A percentile compares a stretch with the other conserved stretches of the same genome.
These are phyloP conservation scores for Tarsius wallacei DNA, from an alignment of 2,797 vertebrate genomes.

Conservation along the genomic window DNA sequence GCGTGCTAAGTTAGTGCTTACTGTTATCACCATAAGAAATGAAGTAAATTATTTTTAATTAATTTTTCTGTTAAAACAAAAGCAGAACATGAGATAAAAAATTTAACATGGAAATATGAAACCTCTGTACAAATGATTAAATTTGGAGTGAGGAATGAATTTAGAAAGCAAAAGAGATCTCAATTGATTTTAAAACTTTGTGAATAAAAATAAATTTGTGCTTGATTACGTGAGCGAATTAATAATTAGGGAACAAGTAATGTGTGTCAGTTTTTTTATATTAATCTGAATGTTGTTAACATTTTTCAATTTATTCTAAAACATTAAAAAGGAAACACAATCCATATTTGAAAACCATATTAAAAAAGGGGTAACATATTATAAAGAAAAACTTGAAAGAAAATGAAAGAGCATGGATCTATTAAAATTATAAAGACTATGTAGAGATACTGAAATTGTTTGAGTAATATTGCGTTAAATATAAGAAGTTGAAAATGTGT, in stretches of 20 bases:
- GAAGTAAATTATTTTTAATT: conserved; percentile 37
- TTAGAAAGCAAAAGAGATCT: not conserved
- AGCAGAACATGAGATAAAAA: conserved; percentile 14
- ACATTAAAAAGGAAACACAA: not conserved
- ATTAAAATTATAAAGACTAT: not conserved
- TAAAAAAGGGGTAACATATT: not conserved
- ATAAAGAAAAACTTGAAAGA: conserved; percentile 22
- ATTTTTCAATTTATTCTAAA: conserved; percentile 9
- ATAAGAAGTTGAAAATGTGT: not conserved
- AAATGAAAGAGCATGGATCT: not conserved
- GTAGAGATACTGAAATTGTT: conserved; percentile 1
- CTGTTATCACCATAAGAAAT: not conserved
- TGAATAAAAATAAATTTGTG: not conserved
- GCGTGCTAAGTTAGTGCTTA: not conserved
- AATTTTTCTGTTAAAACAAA: conserved; percentile 27
- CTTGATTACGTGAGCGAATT: not conserved
- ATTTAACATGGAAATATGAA: not conserved
- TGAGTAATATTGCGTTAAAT: not conserved
- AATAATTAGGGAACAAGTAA: not conserved
- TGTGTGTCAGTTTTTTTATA: not conserved
- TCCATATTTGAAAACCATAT: not conserved
- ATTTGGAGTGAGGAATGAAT: not conserved
- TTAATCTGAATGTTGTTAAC: not conserved
- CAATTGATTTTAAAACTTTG: not conserved
- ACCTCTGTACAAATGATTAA: not conserved